Evolutionary conservation across 2,113 vertebrate species (phyloP).

Genomic region (Corythornis cristatus): DNA sequence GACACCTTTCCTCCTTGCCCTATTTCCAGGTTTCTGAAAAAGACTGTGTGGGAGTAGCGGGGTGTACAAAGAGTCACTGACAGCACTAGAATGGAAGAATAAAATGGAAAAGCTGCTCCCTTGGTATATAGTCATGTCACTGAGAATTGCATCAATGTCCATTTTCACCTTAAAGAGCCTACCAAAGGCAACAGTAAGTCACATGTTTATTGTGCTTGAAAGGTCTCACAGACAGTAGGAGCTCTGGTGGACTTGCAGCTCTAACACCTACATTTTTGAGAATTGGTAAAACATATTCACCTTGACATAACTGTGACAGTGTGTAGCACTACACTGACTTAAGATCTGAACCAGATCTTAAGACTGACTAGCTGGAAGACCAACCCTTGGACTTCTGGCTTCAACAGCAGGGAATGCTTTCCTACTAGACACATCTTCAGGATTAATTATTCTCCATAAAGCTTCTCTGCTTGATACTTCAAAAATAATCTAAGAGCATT

Average conservation of each 20-base stretch:
- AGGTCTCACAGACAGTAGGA: background rate
- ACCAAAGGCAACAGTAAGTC: background rate
- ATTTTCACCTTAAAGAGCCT: background rate
- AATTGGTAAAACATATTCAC: background rate
- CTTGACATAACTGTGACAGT: background rate
- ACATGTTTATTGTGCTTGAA: background rate
- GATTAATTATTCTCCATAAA: background rate
- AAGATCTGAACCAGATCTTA: background rate
- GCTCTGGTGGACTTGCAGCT: background rate
- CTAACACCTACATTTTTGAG: background rate
- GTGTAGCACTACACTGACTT: background rate
- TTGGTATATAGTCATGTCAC: fast-evolving
- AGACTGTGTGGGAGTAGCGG: background rate
- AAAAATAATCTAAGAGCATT: background rate
- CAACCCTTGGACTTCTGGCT: background rate
- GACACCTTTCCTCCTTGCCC: background rate
- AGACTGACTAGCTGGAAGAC: background rate
- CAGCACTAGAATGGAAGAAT: background rate
- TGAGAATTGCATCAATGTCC: background rate
- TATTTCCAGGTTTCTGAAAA: background rate
- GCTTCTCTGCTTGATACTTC: background rate
- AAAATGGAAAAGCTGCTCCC: background rate
- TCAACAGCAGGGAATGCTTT: background rate
- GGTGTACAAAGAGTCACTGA: background rate
- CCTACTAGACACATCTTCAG: background rate